A percentile compares a stretch with the other conserved stretches of the same genome.
Evolutionary conservation across 2,888 invertebrate species (phyloP).

Genomic region (Nectonema munidae): DNA sequence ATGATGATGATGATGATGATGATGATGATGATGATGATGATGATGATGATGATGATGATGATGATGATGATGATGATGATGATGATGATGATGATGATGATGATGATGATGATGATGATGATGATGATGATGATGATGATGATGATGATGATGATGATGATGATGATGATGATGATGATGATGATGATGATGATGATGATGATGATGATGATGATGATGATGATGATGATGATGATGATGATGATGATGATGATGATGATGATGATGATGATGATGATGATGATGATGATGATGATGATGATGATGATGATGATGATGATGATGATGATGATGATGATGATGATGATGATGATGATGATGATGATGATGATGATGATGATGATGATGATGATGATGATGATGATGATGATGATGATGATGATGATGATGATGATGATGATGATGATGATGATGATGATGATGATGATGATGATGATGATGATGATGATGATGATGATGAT

Average conservation of each 20-base stretch:
- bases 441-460: conserved; percentile 17
- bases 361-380: conserved; percentile 17
- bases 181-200: conserved; percentile 17
- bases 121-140: conserved; percentile 14
- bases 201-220: conserved; percentile 16
- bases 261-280: conserved; percentile 17
- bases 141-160: conserved; percentile 14
- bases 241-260: conserved; percentile 16
- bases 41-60: conserved; percentile 16
- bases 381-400: conserved; percentile 16
- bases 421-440: conserved; percentile 16
- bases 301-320: conserved; percentile 16
- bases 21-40: conserved; percentile 17
- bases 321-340: conserved; percentile 14
- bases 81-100: conserved; percentile 17
- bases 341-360: conserved; percentile 17
- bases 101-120: conserved; percentile 17
- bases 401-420: conserved; percentile 15
- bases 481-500: conserved; percentile 16
- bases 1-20: conserved; percentile 16
- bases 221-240: conserved; percentile 15
- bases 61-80: conserved; percentile 16
- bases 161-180: conserved; percentile 17
- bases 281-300: conserved; percentile 17
- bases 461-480: conserved; percentile 17